Percentiles rank a stretch among this genome's conserved stretches.
phyloP scores from a whole-genome alignment of 1,140 invertebrate species.

The Ceratina japonica region DNA sequence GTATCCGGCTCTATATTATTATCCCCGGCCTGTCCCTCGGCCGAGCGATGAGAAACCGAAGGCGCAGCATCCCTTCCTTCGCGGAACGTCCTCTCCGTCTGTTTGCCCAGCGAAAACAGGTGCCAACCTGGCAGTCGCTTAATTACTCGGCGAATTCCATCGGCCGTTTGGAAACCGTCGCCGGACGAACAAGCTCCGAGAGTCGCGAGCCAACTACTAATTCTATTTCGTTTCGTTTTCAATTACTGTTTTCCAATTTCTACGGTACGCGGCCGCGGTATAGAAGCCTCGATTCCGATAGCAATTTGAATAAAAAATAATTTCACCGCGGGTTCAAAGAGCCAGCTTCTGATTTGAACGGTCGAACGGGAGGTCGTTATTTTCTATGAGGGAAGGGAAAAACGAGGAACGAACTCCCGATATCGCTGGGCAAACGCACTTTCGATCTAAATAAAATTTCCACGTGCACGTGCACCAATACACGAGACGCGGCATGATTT shows the following conservation, averaged over 20 bases:
- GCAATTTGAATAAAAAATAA: not conserved
- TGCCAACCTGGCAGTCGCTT: slow-evolving; percentile 10
- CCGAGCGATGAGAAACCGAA: too few species aligned
- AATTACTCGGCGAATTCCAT: slow-evolving; percentile 40
- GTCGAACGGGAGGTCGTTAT: not conserved
- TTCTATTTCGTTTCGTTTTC: slow-evolving; percentile 25
- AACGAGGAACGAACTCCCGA: not conserved
- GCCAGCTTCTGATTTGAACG: not conserved
- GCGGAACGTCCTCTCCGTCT: not conserved
- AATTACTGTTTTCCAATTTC: slow-evolving; percentile 1
- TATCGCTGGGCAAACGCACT: not conserved
- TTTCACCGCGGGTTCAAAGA: not conserved
- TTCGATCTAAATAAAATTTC: slow-evolving; percentile 8
- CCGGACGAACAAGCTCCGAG: not conserved
- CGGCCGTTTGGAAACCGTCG: not conserved
- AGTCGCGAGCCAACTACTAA: not conserved
- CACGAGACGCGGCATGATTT: not conserved
- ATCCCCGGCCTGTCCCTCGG: not conserved
- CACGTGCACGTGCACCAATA: not conserved
- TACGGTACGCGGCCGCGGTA: not conserved
- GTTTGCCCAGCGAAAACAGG: slow-evolving; percentile 34
- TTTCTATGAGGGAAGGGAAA: not conserved
- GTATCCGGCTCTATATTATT: slow-evolving; percentile 7
- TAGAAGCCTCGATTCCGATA: too few species aligned
- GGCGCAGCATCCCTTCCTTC: not conserved